These are phyloP conservation scores for Drosophila grimshawi DNA, from an alignment of 1,140 invertebrate species.

Conservation along the genomic window DNA sequence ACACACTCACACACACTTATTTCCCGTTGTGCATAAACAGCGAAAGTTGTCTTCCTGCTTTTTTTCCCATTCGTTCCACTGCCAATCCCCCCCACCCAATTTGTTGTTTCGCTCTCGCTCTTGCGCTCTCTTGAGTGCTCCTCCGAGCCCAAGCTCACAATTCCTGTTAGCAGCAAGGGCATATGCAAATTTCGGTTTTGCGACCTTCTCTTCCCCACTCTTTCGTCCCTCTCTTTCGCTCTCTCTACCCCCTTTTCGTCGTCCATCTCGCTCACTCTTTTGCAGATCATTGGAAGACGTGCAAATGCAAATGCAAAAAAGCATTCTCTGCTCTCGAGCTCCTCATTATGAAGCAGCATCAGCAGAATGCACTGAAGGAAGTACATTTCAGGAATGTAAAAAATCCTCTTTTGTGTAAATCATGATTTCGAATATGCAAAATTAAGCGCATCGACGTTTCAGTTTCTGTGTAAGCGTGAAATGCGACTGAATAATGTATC, in stretches of 20 bases:
- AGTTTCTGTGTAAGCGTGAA: no score
- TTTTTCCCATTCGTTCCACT: constrained; percentile 37
- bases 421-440: background rate
- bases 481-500: no score
- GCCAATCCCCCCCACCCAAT: constrained; percentile 11
- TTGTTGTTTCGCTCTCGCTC: constrained; percentile 14
- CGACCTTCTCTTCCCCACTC: constrained; percentile 34
- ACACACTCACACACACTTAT: constrained; percentile 22
- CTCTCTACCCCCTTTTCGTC: background rate
- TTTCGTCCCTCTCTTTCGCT: background rate
- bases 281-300: constrained; percentile 10
- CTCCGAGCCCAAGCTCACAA: constrained; percentile 27
- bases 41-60: constrained; percentile 78
- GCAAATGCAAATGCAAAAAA: background rate
- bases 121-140: constrained; percentile 18
- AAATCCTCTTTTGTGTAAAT: background rate
- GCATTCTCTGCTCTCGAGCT: no score
- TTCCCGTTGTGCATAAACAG: constrained; percentile 71
- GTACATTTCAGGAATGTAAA: no score
- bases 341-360: no score
- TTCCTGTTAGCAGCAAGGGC: constrained; percentile 59
- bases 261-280: background rate
- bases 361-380: no score
- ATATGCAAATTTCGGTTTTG: constrained; percentile 50
- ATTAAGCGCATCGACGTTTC: background rate